Base-by-base conservation (phyloP, 1,140 invertebrate species). In the Macrostomum lignano region DNA sequence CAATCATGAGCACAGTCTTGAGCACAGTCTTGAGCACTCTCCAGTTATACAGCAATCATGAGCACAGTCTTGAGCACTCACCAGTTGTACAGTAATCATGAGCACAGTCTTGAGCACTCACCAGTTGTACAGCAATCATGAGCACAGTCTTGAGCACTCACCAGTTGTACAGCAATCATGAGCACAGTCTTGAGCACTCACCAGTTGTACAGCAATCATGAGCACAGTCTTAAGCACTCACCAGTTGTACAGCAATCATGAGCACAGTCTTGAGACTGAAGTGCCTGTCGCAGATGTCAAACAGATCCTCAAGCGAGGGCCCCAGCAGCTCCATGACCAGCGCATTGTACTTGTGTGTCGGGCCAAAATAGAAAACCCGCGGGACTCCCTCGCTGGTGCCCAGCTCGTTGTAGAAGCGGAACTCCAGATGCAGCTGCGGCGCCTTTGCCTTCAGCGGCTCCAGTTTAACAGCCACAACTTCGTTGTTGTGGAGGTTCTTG, bases 361-460 rank as follows among this genome's bases (percentile, higher is more conserved):
- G 23, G 7, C 33, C 28, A 42, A 13, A 36, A 22, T 36, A 22
- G 30, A 11, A 39, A 14, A 40, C 28, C 17, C 33, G 33, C 20
- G 29, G 40, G 10, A 37, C 20, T 41, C 30, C 40, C 20, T 23
- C 10, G 35, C 13, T 17, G 36, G 21, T n/a, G 7, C n/a, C n/a
- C 63, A 98, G 69, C 64, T 93, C 71, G 70, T 93, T 93, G 66
- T 98, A 98, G 72, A 96, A 98, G 67, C 88, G 73, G 70, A 96
- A 98, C 67, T 98, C 91, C 67, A 98, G 70, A 65, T 98, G 91
- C 52, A 98, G 67, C 66, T 98, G 91, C 41, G 91, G 91, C 48
- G 91, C 88, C 69, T 96, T 88, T 42, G 86, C 88, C 64, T 96
- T 98, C 81, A 98, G 94, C 46, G 84, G 79, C 69, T 98, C 91